Conservation (phyloP, 2,888 invertebrate species). For the Xanthostigma xanthostigma region DNA sequence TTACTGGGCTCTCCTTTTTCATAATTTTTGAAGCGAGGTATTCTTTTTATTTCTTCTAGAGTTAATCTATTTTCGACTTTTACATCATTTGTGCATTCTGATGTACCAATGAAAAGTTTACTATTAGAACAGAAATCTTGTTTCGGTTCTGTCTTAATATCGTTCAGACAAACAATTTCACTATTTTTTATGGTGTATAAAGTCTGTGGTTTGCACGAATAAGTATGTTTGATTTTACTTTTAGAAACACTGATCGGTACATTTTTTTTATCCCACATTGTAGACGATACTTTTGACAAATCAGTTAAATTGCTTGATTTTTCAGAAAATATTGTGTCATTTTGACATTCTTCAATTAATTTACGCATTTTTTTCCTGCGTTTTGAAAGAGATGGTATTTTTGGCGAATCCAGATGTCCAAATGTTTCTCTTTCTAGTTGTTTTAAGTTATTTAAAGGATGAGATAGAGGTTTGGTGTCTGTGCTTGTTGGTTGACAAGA, state of each 20-base stretch:
- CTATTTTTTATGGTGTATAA: slow-evolving; percentile 37
- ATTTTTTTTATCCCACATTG: slow-evolving; percentile 31
- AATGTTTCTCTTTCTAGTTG: slow-evolving; percentile 34
- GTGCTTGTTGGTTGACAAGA: slow-evolving; percentile 10
- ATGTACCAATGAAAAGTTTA: slow-evolving; percentile 24
- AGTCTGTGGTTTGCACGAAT: slow-evolving; percentile 22
- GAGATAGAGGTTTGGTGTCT: slow-evolving; percentile 13
- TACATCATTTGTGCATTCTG: slow-evolving; percentile 27
- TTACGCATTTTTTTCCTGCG: slow-evolving; percentile 33
- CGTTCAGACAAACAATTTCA: slow-evolving; percentile 30
- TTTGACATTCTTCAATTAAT: slow-evolving; percentile 26
- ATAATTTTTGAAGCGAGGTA: slow-evolving; percentile 38
- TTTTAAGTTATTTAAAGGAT: slow-evolving; percentile 38
- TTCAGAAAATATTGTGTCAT: background rate
- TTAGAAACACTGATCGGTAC: slow-evolving; percentile 1
- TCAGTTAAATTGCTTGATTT: slow-evolving; percentile 11
- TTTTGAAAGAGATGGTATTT: slow-evolving; percentile 29
- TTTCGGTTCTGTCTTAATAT: slow-evolving; percentile 4
- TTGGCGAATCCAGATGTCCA: slow-evolving; percentile 27
- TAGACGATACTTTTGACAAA: too few relatives aligned
- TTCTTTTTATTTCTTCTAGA: slow-evolving; percentile 35
- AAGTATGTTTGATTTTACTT: slow-evolving; percentile 10
- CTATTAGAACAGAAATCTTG: background rate
- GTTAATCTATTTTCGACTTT: slow-evolving; percentile 31
- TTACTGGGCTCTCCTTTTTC: slow-evolving; percentile 35